Conservation (phyloP, 2,888 invertebrate species). For the Sphaerophoria taeniata region DNA sequence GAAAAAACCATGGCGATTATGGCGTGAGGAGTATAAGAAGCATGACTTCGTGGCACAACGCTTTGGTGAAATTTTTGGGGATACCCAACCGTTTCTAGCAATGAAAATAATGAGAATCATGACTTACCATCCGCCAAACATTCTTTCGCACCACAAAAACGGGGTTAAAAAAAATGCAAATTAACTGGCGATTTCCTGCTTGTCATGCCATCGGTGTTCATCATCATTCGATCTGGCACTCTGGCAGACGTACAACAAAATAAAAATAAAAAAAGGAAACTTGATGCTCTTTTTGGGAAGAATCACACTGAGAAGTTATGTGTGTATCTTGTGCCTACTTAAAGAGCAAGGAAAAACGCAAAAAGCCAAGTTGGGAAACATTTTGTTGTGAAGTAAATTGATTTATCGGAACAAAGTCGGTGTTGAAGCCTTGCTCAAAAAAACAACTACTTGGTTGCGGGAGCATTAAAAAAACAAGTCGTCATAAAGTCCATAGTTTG, state of each 20-base stretch:
- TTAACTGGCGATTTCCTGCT: conserved; percentile 73
- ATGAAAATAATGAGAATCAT: conserved; percentile 72
- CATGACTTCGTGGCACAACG: neutral
- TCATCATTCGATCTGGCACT: neutral
- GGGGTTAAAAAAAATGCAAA: conserved; percentile 60
- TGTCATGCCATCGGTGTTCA: conserved; percentile 55
- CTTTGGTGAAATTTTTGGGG: conserved; percentile 17
- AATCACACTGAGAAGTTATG: conserved; percentile 58
- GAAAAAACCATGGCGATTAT: conserved; percentile 10
- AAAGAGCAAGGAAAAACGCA: no score
- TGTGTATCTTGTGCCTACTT: conserved; percentile 44
- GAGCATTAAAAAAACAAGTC: no score
- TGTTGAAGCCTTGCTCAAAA: no score
- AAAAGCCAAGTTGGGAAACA: no score
- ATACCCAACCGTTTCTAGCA: conserved; percentile 46
- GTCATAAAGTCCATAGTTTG: no score
- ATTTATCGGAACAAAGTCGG: no score
- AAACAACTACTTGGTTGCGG: no score
- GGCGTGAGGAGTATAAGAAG: neutral
- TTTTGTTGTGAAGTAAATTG: no score
- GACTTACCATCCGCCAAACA: conserved; percentile 53
- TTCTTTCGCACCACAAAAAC: neutral
- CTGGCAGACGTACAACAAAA: conserved; percentile 3
- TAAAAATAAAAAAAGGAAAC: conserved; percentile 3
- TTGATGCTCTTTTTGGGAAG: conserved; percentile 51